Conservation (phyloP, 2,888 invertebrate species). For the Diadromus collaris region DNA sequence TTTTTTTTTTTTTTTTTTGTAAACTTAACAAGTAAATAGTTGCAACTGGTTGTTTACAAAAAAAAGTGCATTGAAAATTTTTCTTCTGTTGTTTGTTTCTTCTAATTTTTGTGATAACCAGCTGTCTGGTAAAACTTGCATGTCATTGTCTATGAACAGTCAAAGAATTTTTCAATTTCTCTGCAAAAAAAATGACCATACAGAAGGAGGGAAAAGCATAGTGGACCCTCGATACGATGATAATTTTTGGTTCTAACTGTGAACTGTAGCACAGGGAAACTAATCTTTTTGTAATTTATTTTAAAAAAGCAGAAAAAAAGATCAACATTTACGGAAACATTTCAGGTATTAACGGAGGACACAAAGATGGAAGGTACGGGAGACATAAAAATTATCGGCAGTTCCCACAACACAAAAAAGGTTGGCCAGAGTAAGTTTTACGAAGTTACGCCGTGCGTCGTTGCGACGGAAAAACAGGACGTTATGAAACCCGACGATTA, state of each 20-base stretch:
- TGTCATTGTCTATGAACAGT: not conserved
- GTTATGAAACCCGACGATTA: constrained; percentile 90
- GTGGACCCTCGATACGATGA: not conserved
- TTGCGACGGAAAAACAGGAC: constrained; percentile 87
- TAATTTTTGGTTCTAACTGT: not conserved
- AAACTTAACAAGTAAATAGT: too few species aligned
- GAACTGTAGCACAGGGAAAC: not conserved
- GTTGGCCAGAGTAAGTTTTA: constrained; percentile 82
- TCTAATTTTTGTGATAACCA: not conserved
- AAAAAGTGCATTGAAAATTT: not conserved
- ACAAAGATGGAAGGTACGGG: constrained; percentile 75
- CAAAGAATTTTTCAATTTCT: not conserved
- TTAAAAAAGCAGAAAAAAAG: not conserved
- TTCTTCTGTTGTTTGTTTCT: not conserved
- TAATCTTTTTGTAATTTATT: too few species aligned
- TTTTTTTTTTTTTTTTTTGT: too few species aligned
- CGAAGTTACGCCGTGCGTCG: constrained; percentile 75
- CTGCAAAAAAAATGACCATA: not conserved
- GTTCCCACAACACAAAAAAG: constrained; percentile 77
- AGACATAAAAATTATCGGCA: constrained; percentile 72
- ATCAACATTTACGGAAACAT: not conserved
- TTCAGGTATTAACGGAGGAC: constrained; percentile 77
- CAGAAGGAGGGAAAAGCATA: not conserved
- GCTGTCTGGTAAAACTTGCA: not conserved
- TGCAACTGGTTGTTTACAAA: not conserved